These are phyloP conservation scores for Nemurella pictetii DNA, from an alignment of 2,888 invertebrate species.

Conservation along the genomic window DNA sequence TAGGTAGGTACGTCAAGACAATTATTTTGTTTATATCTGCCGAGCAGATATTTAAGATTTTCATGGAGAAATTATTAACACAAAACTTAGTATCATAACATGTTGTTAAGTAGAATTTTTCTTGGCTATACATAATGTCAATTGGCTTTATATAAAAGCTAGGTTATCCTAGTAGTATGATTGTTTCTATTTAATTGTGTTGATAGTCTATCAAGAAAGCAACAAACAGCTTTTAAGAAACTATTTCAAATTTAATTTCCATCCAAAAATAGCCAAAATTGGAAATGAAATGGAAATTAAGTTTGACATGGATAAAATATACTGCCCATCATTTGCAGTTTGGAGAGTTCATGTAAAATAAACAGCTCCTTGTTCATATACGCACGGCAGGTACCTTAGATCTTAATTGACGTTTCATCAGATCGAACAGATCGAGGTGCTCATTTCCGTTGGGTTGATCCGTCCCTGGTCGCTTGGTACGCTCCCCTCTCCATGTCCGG, in stretches of 20 bases:
- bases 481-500: constrained; percentile 83
- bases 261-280: too few relatives aligned
- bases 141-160: not conserved
- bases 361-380: not conserved
- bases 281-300: too few relatives aligned
- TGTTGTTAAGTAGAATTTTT: not conserved
- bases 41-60: not conserved
- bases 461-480: constrained; percentile 81
- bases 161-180: too few relatives aligned
- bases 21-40: not conserved
- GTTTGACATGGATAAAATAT: too few relatives aligned
- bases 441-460: not conserved
- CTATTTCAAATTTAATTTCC: too few relatives aligned
- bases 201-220: not conserved
- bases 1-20: too few relatives aligned
- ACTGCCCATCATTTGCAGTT: too few relatives aligned
- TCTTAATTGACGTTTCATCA: not conserved
- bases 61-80: not conserved
- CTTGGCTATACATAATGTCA: not conserved
- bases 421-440: not conserved
- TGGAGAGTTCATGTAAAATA: too few relatives aligned
- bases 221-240: too few relatives aligned
- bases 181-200: too few relatives aligned
- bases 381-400: not conserved
- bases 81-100: not conserved